phyloP scores from a whole-genome alignment of 2,888 invertebrate species.

The Leucoma salicis region DNA sequence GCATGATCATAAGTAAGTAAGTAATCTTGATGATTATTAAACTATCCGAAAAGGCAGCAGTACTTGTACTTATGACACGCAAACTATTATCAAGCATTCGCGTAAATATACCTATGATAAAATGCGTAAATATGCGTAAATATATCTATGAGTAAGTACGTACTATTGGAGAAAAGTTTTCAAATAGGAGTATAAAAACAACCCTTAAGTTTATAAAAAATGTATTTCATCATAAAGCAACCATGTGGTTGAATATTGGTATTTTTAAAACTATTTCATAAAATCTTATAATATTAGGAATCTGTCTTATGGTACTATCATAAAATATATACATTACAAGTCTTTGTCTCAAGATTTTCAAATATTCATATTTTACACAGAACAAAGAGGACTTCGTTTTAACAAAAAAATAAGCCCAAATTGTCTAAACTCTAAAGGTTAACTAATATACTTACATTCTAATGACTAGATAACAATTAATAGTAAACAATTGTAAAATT shows the following conservation, averaged over 20 bases:
- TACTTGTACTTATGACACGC: too few species aligned
- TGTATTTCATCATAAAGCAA: constrained; percentile 51
- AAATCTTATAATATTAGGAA: constrained; percentile 76
- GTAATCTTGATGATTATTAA: too few species aligned
- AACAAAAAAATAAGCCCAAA: constrained; percentile 6
- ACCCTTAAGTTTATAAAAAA: constrained; percentile 24
- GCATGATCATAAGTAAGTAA: too few species aligned
- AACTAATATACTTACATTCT: constrained; percentile 49
- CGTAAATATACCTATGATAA: too few species aligned
- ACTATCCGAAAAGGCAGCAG: too few species aligned
- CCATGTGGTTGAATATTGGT: constrained; percentile 47
- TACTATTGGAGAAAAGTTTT: background rate
- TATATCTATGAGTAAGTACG: too few species aligned
- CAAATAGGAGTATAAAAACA: constrained; percentile 8
- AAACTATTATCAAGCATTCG: too few species aligned
- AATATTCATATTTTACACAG: constrained; percentile 27
- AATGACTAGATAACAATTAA: constrained; percentile 77
- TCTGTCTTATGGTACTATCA: constrained; percentile 72
- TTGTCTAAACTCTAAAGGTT: constrained; percentile 28
- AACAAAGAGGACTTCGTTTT: constrained; percentile 6
- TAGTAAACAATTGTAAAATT: constrained; percentile 49
- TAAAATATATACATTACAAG: constrained; percentile 64
- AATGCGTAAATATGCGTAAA: too few species aligned
- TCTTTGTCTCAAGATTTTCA: constrained; percentile 66
- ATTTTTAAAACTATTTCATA: constrained; percentile 46